Evolutionary conservation across 2,113 vertebrate genomes (phyloP).

Genomic region (Morone chrysops): DNA sequence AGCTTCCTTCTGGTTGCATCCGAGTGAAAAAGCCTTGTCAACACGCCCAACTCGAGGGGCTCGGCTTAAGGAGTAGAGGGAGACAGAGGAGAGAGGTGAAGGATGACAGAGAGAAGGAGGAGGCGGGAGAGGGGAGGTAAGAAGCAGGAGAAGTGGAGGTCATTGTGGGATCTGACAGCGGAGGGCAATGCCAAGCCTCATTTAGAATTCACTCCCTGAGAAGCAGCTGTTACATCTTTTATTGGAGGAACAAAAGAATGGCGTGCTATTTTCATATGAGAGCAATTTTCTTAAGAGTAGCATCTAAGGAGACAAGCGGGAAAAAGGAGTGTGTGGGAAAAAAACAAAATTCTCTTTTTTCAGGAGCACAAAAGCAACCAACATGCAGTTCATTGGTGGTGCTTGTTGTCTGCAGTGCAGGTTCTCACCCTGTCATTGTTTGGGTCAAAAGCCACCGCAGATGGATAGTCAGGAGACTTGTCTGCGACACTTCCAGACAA

Average conservation of each 20-base stretch:
- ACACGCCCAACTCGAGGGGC: constrained; percentile 67
- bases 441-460: constrained; percentile 68
- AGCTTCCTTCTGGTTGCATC: constrained; percentile 69
- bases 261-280: constrained; percentile 68
- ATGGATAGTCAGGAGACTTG: constrained; percentile 54
- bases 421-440: constrained; percentile 64
- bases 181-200: constrained; percentile 77
- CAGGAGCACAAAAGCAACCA: constrained; percentile 41
- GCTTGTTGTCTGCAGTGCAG: constrained; percentile 38
- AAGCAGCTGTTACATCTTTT: constrained; percentile 84
- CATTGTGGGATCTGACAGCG: constrained; percentile 76
- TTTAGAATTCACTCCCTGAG: constrained; percentile 81
- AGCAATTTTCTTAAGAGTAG: constrained; percentile 69
- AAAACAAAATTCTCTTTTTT: constrained; percentile 46
- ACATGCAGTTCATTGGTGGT: constrained; percentile 54
- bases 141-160: constrained; percentile 70
- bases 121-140: constrained; percentile 43
- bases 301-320: constrained; percentile 55
- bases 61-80: constrained; percentile 57
- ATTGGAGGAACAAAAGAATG: constrained; percentile 77
- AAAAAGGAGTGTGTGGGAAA: constrained; percentile 32
- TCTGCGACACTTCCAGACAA: constrained; percentile 62
- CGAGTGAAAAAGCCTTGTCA: constrained; percentile 77
- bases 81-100: constrained; percentile 59
- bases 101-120: constrained; percentile 59